phyloP scores from a whole-genome alignment of 1,140 invertebrate genomes.

The Eueides isabella region DNA sequence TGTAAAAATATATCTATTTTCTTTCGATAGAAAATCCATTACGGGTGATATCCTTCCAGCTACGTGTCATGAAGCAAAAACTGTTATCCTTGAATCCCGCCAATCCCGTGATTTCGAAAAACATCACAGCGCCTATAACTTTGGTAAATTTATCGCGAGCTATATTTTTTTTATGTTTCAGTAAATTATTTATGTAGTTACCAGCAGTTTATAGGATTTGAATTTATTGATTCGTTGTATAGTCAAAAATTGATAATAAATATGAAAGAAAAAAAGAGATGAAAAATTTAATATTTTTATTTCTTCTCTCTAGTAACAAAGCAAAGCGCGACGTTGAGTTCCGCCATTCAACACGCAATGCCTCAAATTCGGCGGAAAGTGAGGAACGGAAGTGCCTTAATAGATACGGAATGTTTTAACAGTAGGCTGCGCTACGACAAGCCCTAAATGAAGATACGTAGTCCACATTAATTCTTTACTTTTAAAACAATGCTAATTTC shows the following conservation, averaged over 20 bases:
- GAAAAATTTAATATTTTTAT: no score
- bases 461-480: not conserved
- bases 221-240: not conserved
- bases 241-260: no score
- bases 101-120: slow-evolving; percentile 15
- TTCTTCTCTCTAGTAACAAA: no score
- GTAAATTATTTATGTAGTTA: not conserved
- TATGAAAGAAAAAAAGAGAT: no score
- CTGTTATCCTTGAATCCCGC: slow-evolving; percentile 6
- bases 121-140: slow-evolving; percentile 15
- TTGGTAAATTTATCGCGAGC: not conserved
- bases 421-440: no score
- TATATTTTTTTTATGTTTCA: not conserved
- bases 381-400: no score
- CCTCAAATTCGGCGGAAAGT: no score
- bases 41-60: not conserved
- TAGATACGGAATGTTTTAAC: no score
- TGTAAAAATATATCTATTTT: slow-evolving; percentile 11
- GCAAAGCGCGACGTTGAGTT: no score
- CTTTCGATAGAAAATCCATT: slow-evolving; percentile 17
- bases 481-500: not conserved
- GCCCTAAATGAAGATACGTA: no score
- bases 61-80: slow-evolving; percentile 11
- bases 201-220: not conserved
- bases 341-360: no score